Evolutionary conservation across 2,888 invertebrate genomes (phyloP), one percentile per base, ranked within the genome.

Genomic region (Anagyrus pseudococci): DNA sequence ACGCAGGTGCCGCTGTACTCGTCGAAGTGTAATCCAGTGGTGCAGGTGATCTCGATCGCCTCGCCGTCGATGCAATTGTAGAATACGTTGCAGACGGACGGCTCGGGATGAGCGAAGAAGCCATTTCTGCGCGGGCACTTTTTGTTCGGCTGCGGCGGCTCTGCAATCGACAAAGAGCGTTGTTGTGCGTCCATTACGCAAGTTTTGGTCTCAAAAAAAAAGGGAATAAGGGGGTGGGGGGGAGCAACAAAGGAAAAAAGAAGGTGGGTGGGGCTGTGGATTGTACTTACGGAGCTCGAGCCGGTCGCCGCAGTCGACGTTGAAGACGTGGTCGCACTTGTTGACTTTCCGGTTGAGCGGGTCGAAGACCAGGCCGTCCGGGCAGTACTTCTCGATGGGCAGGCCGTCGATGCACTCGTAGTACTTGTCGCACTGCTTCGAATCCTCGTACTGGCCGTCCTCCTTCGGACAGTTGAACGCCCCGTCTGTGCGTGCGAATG

Each of bases 251-350:
- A n/a, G n/a, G n/a, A n/a, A n/a, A n/a, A n/a, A n/a, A n/a, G n/a
- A n/a, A n/a, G n/a, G n/a, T n/a, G n/a, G n/a, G n/a, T n/a, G n/a
- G n/a, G n/a, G n/a, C n/a, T n/a, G n/a, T n/a, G n/a, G n/a, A n/a
- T 17, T 22, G 26, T 29, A 88, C 94, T 91, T 86, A 95, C 94
- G 95, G 68, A 94, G 85, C 82, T 94, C 92, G 53, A 89, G 87
- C 78, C 94, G 88, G 78, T 94, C 93, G 55, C 91, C 93, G 75
- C 95, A 95, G 79, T 94, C 94, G 20, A 93, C 93, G 76, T 93
- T 94, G 87, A 94, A 94, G 76, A 93, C 91, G 77, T 94, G 93
- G 82, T 95, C 95, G 77, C 95, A 95, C 79, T 94, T 94, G 85
- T 94, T 94, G 78, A 91, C 85, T 83, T 93, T 93, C 73, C 93